Percentiles rank a stretch among this genome's conserved stretches.
These are phyloP conservation scores for Pangasius mekongensis DNA, from an alignment of 2,797 vertebrate species.

Conservation along the genomic window DNA sequence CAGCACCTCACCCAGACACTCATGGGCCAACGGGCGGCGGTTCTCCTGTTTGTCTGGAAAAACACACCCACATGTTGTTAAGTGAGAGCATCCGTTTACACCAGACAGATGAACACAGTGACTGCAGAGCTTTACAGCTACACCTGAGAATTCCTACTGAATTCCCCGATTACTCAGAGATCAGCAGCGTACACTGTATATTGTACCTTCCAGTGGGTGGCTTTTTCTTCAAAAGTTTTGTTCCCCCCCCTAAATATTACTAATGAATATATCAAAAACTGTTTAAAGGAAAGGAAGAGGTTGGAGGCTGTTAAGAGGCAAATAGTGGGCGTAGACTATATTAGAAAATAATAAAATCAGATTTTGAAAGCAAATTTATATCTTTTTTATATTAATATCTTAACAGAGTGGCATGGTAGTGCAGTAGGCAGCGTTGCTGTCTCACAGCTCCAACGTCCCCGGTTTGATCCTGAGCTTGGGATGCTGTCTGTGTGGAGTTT, in stretches of 20 bases:
- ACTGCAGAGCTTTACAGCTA: background rate
- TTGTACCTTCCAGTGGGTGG: background rate
- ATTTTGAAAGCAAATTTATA: background rate
- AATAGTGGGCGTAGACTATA: background rate
- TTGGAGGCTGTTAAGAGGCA: background rate
- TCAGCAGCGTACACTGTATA: background rate
- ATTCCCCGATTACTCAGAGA: background rate
- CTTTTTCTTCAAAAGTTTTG: background rate
- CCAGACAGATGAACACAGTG: background rate
- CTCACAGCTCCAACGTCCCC: background rate
- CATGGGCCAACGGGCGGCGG: constrained; percentile 85
- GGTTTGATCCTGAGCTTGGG: background rate
- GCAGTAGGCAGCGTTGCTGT: background rate
- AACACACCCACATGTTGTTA: constrained; percentile 8
- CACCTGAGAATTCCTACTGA: background rate
- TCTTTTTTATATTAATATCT: background rate
- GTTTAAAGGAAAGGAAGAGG: background rate
- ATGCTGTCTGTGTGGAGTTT: background rate
- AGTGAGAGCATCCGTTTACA: background rate
- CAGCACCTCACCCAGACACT: constrained; percentile 91
- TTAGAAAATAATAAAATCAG: background rate
- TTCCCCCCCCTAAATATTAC: background rate
- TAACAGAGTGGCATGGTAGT: background rate
- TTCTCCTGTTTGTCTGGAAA: constrained; percentile 84
- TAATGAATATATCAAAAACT: background rate